These are phyloP conservation scores for Pseudorhiza aurosa DNA, from an alignment of 30 jellyfish, hydroid and myxozoan genomes.

Conservation along the genomic window DNA sequence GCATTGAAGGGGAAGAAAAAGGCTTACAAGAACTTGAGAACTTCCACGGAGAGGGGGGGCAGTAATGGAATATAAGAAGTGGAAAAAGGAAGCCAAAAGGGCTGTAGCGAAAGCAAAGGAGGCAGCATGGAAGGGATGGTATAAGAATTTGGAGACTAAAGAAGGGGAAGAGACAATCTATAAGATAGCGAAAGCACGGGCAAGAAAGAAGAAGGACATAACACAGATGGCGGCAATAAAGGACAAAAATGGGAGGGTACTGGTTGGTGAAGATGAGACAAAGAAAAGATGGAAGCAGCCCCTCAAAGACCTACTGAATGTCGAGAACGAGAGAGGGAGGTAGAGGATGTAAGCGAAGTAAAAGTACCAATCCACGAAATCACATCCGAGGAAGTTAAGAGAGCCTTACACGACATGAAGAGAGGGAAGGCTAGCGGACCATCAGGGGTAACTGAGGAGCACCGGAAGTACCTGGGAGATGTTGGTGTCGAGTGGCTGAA, in stretches of 20 bases:
- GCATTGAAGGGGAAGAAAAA: conserved; percentile 3
- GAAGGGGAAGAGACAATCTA: too few species aligned
- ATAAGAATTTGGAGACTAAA: too few species aligned
- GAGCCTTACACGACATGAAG: conserved; percentile 12
- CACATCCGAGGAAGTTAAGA: background rate
- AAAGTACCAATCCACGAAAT: background rate
- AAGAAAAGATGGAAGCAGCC: background rate
- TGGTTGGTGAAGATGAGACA: background rate
- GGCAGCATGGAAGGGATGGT: too few species aligned
- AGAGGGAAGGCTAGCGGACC: conserved; percentile 31
- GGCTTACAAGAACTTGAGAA: background rate
- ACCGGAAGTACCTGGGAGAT: too few species aligned
- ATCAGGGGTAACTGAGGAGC: conserved; percentile 9
- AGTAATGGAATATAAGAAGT: background rate
- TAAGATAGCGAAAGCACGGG: too few species aligned
- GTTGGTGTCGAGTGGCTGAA: background rate
- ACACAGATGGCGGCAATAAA: too few species aligned
- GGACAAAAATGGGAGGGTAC: conserved; percentile 4
- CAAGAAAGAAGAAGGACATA: too few species aligned
- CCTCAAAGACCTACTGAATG: conserved; percentile 3
- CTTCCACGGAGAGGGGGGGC: background rate
- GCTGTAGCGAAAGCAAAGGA: conserved; percentile 19
- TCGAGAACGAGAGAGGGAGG: conserved; percentile 1
- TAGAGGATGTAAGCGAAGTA: background rate
- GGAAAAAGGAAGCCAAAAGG: background rate